A percentile compares a stretch with the other conserved stretches of the same genome.
These are phyloP conservation scores for Penaeus indicus DNA, from an alignment of 1,140 invertebrate species.

Conservation along the genomic window DNA sequence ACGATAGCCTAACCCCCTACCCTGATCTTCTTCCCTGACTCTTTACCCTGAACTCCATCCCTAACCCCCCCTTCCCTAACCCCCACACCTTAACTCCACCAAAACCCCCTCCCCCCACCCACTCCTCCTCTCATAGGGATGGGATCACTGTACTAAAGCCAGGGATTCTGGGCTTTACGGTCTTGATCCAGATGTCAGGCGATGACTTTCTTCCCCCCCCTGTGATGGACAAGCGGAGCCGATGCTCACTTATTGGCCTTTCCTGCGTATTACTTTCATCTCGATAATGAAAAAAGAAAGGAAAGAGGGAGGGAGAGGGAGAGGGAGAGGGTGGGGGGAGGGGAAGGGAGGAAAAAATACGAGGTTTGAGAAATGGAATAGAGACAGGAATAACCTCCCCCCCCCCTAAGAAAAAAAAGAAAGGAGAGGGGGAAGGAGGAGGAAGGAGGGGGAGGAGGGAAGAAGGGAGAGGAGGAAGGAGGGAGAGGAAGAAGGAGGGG, in stretches of 20 bases:
- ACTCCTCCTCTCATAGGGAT: too few species aligned
- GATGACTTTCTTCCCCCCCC: not conserved
- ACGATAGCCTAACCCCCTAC: too few species aligned
- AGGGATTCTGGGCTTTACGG: too few species aligned
- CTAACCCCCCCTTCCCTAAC: too few species aligned
- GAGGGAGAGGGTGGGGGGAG: not conserved
- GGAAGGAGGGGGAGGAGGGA: slow-evolving; percentile 2
- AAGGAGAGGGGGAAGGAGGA: slow-evolving; percentile 7
- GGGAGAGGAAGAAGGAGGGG: not conserved
- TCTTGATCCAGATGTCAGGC: too few species aligned
- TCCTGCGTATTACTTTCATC: slow-evolving; percentile 25
- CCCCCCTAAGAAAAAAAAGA: too few species aligned
- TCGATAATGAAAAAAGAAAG: slow-evolving; percentile 3
- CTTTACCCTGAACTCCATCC: too few species aligned
- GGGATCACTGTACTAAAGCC: too few species aligned
- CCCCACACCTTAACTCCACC: too few species aligned
- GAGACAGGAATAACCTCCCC: too few species aligned
- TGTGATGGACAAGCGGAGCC: not conserved
- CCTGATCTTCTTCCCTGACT: too few species aligned
- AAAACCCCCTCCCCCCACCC: too few species aligned
- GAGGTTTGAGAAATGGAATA: not conserved
- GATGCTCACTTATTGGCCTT: not conserved
- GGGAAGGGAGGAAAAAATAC: not conserved
- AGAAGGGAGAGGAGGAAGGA: not conserved
- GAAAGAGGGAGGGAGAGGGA: not conserved